These are phyloP conservation scores for Brenthis hecate DNA, from an alignment of 2,888 invertebrate species.

Conservation along the genomic window DNA sequence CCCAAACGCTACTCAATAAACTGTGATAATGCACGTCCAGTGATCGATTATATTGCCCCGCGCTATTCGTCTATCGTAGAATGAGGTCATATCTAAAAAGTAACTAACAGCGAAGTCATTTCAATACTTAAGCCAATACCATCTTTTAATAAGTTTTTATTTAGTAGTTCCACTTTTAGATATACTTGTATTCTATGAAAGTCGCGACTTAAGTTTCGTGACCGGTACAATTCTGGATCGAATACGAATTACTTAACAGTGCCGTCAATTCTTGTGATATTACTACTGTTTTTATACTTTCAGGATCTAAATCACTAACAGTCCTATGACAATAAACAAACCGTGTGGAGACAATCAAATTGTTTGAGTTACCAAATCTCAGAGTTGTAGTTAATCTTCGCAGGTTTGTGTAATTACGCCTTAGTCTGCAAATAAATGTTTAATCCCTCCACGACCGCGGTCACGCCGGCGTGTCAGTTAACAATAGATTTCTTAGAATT, in stretches of 20 bases:
- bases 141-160: slow-evolving; percentile 12
- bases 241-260: slow-evolving; percentile 59
- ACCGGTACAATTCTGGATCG: slow-evolving; percentile 40
- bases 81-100: slow-evolving; percentile 21
- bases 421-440: slow-evolving; percentile 41
- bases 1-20: slow-evolving; percentile 46
- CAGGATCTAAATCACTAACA: slow-evolving; percentile 52
- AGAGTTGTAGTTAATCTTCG: slow-evolving; percentile 56
- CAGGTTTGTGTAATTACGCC: slow-evolving; percentile 60
- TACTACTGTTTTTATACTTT: slow-evolving; percentile 51
- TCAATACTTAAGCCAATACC: slow-evolving; percentile 10
- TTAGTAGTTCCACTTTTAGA: slow-evolving; percentile 2
- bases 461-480: too few relatives aligned
- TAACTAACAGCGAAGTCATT: slow-evolving; percentile 14
- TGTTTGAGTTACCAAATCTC: slow-evolving; percentile 46
- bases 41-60: slow-evolving; percentile 54
- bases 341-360: slow-evolving; percentile 44
- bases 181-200: slow-evolving; percentile 13
- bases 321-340: slow-evolving; percentile 43
- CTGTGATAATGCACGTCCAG: slow-evolving; percentile 80
- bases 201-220: slow-evolving; percentile 3
- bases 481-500: too few relatives aligned
- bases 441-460: too few relatives aligned
- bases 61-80: slow-evolving; percentile 18
- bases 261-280: slow-evolving; percentile 74